These are phyloP conservation scores for Mallotus villosus DNA, from an alignment of 2,797 vertebrate species.

Conservation along the genomic window DNA sequence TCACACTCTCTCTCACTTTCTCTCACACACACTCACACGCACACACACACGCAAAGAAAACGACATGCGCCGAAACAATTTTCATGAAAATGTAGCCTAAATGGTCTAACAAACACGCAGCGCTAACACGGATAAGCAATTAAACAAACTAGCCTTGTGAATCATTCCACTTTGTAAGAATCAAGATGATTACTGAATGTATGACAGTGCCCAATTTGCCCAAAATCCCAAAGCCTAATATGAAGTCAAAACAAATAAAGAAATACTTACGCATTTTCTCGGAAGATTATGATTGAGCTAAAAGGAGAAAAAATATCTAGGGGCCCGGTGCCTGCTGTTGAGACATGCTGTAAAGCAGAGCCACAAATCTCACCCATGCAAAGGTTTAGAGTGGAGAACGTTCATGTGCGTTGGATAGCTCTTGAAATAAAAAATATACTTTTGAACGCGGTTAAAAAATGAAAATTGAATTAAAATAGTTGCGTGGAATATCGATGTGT, in stretches of 20 bases:
- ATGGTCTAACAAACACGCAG: no score
- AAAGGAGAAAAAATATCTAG: conserved; percentile 49
- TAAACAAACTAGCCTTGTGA: no score
- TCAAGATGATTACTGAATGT: no score
- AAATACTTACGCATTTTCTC: conserved; percentile 71
- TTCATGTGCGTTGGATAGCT: conserved; percentile 49
- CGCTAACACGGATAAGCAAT: no score
- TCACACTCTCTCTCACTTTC: neutral
- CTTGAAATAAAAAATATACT: conserved; percentile 62
- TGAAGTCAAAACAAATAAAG: neutral
- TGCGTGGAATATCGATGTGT: conserved; percentile 51
- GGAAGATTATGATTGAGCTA: conserved; percentile 55
- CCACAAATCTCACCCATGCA: conserved; percentile 67
- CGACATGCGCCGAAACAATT: no score
- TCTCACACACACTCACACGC: neutral
- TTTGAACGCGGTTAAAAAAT: conserved; percentile 53
- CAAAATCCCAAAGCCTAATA: neutral
- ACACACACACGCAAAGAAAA: no score
- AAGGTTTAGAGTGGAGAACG: conserved; percentile 31
- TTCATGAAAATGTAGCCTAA: no score
- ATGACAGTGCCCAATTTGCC: no score
- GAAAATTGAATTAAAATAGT: conserved; percentile 59
- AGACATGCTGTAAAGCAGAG: conserved; percentile 56
- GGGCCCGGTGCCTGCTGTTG: conserved; percentile 61
- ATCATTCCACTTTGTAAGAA: no score